phyloP scores from a whole-genome alignment of 2,113 vertebrate genomes.

The Miniopterus natalensis region DNA sequence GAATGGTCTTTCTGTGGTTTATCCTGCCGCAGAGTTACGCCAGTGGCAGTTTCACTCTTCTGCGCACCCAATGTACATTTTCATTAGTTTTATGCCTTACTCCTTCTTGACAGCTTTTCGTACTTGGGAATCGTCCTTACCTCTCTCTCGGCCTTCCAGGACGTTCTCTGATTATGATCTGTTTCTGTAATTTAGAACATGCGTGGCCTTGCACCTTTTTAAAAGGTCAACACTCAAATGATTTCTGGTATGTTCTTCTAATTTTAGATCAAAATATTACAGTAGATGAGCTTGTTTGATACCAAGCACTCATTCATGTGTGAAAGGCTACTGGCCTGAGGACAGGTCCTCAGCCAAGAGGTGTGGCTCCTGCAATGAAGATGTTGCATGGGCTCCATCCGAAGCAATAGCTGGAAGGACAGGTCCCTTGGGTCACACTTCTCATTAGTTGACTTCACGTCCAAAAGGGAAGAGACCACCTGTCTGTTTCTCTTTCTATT shows the following conservation, averaged over 20 bases:
- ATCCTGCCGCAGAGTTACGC: not conserved
- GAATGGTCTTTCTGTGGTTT: not conserved
- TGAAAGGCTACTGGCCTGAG: not conserved
- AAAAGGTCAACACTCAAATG: not conserved
- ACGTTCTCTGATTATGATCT: not conserved
- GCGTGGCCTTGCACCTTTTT: not conserved
- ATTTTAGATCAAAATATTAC: not conserved
- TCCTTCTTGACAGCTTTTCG: not conserved
- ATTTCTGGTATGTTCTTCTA: not conserved
- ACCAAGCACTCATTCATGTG: not conserved
- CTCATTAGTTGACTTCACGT: not conserved
- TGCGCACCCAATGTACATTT: not conserved
- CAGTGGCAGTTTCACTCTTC: not conserved
- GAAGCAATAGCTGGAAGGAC: fast-evolving
- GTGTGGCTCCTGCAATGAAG: not conserved
- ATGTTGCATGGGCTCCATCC: not conserved
- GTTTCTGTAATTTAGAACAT: not conserved
- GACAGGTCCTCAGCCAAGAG: not conserved
- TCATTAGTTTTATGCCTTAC: not conserved
- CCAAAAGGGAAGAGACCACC: not conserved
- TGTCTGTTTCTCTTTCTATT: not conserved
- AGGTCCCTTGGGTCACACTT: not conserved
- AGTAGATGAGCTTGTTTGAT: not conserved
- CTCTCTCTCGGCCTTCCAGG: not conserved
- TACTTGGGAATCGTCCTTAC: not conserved